Evolutionary conservation across 2,113 vertebrate species (phyloP).

Genomic region (Silurus meridionalis): DNA sequence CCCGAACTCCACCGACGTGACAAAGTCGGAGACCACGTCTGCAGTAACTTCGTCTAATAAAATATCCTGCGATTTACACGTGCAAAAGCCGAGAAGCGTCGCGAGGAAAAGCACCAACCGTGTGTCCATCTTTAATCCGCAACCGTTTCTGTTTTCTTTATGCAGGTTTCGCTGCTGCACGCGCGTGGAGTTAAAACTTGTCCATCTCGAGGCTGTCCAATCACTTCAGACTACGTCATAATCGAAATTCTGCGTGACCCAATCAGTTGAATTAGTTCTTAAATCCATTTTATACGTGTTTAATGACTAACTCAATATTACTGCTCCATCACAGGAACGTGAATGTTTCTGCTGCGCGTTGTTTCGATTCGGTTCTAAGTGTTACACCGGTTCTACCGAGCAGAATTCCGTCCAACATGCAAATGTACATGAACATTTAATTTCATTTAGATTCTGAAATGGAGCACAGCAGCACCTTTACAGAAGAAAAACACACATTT

Average conservation of each 20-base stretch:
- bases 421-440: background rate
- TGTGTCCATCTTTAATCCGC: background rate
- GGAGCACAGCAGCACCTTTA: background rate
- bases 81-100: background rate
- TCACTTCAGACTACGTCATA: background rate
- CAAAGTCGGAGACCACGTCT: constrained; percentile 40
- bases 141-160: background rate
- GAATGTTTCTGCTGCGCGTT: too few species aligned
- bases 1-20: constrained; percentile 54
- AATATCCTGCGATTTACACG: background rate
- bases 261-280: background rate
- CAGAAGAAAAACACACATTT: background rate
- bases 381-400: background rate
- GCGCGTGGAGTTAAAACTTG: background rate
- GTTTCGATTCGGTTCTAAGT: background rate
- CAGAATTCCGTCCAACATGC: background rate
- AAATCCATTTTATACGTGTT: background rate
- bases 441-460: background rate
- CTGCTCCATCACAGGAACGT: too few species aligned
- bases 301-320: background rate
- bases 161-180: background rate
- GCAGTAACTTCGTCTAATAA: background rate
- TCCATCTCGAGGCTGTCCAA: background rate
- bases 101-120: background rate
- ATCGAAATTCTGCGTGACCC: background rate